Evolutionary conservation across 2,888 invertebrate species (phyloP), one percentile per base, ranked within the genome.

Genomic region (Sarcophaga subvicina): DNA sequence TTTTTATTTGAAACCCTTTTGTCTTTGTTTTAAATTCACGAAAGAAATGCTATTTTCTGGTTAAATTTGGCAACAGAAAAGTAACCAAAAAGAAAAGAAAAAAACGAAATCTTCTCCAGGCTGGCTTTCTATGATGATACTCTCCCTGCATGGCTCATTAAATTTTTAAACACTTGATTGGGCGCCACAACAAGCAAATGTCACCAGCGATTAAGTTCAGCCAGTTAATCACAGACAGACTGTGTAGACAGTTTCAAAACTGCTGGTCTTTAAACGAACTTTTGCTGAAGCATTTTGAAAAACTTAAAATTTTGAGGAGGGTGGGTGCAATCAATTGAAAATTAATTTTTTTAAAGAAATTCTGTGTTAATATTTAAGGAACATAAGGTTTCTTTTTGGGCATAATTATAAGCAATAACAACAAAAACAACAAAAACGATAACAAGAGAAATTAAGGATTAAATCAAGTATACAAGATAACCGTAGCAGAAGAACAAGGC

Each of bases 121-220:
- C 37, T 8, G 37, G 72, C 79, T 79, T 85, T 88, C 88, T 83
- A 86, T 83, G 85, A 85, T 83, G 69, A 77, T 77, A 80, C 37
- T 37, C 37, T 37, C 37, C 37, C 37, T 10, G 37, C 87, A 78
- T 84, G 87, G 82, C 88, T 89, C 88, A 89, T 88, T 88, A 88
- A 87, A 83, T 83, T 81, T 84, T 84, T 86, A 83, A 91, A 91
- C 91, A 91, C 91, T 91, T 91, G 91, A 91, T 92, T 91, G 91
- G 92, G 91, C 91, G 92, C 92, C 91, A 90, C 90, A 88, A 86
- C 85, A 90, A 91, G 73, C 86, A 88, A 84, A 79, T 88, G 90
- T 90, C 90, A 88, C 86, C 85, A 86, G 88, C 85, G 87, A 91
- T 91, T 91, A 91, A 90, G 76, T 87, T 89, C 86, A 87, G 85